Percentiles rank a stretch among this genome's conserved stretches.
Evolutionary conservation across 2,797 vertebrate genomes (phyloP).

Genomic region (Diplodus sargus): DNA sequence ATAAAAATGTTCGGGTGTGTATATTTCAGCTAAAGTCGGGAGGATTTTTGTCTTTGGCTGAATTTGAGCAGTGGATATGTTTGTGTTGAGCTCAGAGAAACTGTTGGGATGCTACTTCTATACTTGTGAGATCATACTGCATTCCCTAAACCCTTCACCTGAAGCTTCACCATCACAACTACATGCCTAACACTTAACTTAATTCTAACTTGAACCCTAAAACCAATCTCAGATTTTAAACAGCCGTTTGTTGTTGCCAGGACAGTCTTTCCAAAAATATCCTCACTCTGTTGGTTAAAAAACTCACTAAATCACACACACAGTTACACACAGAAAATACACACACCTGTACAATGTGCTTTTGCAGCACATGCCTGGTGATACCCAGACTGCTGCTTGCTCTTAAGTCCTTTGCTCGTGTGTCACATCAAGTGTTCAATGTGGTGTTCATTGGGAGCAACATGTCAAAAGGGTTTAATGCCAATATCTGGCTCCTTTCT

Average conservation of each 20-base stretch:
- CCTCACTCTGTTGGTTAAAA: too few relatives aligned
- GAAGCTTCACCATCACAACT: too few relatives aligned
- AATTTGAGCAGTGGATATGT: slow-evolving; percentile 40
- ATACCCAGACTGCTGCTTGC: slow-evolving; percentile 36
- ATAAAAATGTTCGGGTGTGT: slow-evolving; percentile 51
- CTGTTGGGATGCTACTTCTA: neutral
- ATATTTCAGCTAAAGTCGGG: slow-evolving; percentile 49
- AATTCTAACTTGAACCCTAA: too few relatives aligned
- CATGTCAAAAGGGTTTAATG: slow-evolving; percentile 83
- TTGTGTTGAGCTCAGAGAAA: slow-evolving; percentile 33
- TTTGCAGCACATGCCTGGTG: slow-evolving; percentile 37
- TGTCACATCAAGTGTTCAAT: slow-evolving; percentile 69
- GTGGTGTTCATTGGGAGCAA: slow-evolving; percentile 69
- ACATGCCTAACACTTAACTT: too few relatives aligned
- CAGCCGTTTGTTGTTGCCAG: too few relatives aligned
- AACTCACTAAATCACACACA: too few relatives aligned
- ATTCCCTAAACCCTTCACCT: too few relatives aligned
- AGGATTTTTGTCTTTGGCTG: slow-evolving; percentile 53
- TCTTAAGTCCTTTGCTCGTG: slow-evolving; percentile 44
- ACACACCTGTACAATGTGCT: neutral
- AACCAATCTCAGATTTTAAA: too few relatives aligned
- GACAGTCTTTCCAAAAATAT: too few relatives aligned
- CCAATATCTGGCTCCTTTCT: slow-evolving; percentile 76
- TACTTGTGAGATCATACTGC: too few relatives aligned
- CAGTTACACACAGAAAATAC: too few relatives aligned